Evolutionary conservation across 2,888 invertebrate genomes (phyloP).

Genomic region (Agrochola lychnidis): DNA sequence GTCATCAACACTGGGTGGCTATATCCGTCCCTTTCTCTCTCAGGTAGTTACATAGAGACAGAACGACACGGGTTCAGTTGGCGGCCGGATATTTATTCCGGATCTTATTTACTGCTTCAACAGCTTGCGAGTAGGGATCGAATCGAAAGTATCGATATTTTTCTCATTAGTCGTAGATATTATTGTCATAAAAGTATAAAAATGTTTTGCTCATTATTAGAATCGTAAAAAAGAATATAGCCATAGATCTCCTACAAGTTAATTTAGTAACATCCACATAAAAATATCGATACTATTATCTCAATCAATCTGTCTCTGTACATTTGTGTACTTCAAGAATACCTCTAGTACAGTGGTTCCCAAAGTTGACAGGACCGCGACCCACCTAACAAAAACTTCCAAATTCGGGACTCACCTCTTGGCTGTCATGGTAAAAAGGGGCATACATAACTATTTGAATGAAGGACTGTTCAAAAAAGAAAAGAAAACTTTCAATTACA

Average conservation of each 20-base stretch:
- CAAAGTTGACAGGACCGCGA: too few species aligned
- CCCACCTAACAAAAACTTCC: too few species aligned
- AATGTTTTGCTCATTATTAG: neutral
- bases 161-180: neutral
- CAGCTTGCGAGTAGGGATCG: constrained; percentile 72
- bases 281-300: neutral
- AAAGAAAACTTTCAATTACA: too few species aligned
- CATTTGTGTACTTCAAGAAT: too few species aligned
- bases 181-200: neutral
- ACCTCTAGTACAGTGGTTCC: too few species aligned
- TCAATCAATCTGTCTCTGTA: neutral
- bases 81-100: constrained; percentile 85
- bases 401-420: too few species aligned
- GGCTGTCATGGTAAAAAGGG: too few species aligned
- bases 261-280: neutral
- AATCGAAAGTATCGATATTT: constrained; percentile 44
- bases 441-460: too few species aligned
- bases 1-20: constrained; percentile 73
- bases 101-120: constrained; percentile 86
- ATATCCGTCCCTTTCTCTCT: constrained; percentile 62
- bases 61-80: constrained; percentile 72
- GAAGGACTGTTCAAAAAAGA: too few species aligned
- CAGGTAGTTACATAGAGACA: constrained; percentile 68
- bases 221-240: neutral
- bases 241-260: neutral